A percentile compares a stretch with the other conserved stretches of the same genome.
These are phyloP conservation scores for Chloroceryle inda DNA, from an alignment of 2,797 vertebrate species.

Conservation along the genomic window DNA sequence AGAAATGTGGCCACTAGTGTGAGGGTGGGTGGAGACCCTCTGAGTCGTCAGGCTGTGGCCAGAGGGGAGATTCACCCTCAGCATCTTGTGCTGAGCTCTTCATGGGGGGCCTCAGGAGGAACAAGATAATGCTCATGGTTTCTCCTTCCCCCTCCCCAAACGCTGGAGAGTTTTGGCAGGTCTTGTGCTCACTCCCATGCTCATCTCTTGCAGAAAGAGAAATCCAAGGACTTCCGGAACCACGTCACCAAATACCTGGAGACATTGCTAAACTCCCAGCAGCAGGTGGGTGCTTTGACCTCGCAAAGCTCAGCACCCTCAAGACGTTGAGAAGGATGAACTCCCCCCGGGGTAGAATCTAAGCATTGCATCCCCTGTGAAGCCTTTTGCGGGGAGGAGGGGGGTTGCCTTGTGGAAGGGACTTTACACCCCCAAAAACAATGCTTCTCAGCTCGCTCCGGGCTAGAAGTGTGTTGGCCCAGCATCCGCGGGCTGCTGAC, in stretches of 20 bases:
- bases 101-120: background rate
- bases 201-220: conserved; percentile 88
- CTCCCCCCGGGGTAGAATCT: too few species aligned
- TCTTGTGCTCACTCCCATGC: background rate
- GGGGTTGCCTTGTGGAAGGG: too few species aligned
- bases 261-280: conserved; percentile 90
- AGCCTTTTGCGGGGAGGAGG: background rate
- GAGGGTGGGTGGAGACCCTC: background rate
- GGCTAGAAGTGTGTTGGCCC: background rate
- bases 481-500: background rate
- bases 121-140: background rate
- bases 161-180: background rate
- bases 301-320: background rate
- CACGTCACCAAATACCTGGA: conserved; percentile 93
- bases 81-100: background rate
- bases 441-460: fast-evolving
- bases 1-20: background rate
- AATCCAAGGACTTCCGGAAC: conserved; percentile 92
- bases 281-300: conserved; percentile 85
- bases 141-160: background rate
- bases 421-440: background rate
- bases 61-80: background rate
- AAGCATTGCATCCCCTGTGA: fast-evolving
- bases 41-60: background rate
- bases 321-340: background rate